Base-by-base conservation (phyloP, 2,113 vertebrate genomes). In the Cebus imitator region DNA sequence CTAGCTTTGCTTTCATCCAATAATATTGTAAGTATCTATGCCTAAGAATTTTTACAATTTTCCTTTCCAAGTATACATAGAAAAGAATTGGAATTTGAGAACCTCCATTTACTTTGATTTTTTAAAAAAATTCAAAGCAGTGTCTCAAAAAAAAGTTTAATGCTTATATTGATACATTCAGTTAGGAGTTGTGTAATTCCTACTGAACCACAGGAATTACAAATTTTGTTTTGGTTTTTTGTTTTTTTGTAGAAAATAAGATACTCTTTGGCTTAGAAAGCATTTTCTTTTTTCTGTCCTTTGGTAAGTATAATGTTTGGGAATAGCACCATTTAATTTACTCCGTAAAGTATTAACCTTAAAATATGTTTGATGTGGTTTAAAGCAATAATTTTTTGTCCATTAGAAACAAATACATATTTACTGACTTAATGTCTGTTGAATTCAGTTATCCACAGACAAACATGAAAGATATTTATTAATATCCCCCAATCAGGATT, bases 241-340 rank as follows among this genome's bases (percentile, higher is more conserved):
- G 16, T 70, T 66, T 48, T 72, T 50, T 79, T 7, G 27, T 45
- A 20, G 23, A 80, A 94, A 91, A 61, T 23, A 58, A 82, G 55
- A 79, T 90, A 4, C 32, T 66, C 92, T 88, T 97, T 32, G 70
- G 32, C 91, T 85, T 52, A 93, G 20, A 95, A 66, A 93, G 7
- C 17, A 85, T 79, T 58, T 90, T 37, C 11, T 83, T 95, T 55
- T 66, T 55, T 68, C 23, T 68, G 45, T 82, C 12, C 3, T 55
- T 84, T 58, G 23, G 61, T 14, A 57, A 20, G 2, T 52, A 87
- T 40, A 40, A 40, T 83, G 9, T 72, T 50, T 75, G 45, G 18
- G 68, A 92, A 72, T 27, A 64, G 8, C 32, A 86, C 45, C 3
- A 57, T 64, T 17, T 72, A 86, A 64, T 83, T 57, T 83, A 79